Conservation (phyloP, 2,888 invertebrate species). For the Lithosia quadra region DNA sequence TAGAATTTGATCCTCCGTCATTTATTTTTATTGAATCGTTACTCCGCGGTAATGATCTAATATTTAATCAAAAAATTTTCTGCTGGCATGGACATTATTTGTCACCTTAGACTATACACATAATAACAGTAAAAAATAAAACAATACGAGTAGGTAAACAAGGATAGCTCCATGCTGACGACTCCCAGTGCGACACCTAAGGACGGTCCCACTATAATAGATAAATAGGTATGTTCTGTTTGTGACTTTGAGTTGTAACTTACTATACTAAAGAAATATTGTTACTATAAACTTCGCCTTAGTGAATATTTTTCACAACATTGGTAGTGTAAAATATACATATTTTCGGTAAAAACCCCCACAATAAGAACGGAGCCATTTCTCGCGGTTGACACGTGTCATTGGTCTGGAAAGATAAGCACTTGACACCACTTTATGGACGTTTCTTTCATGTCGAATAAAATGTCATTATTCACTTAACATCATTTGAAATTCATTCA, state of each 20-base stretch:
- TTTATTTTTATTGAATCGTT: too few relatives aligned
- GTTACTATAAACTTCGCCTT: not conserved
- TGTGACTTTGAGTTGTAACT: not conserved
- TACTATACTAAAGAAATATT: too few relatives aligned
- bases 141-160: not conserved
- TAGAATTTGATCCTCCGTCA: too few relatives aligned
- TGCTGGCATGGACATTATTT: too few relatives aligned
- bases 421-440: slow-evolving; percentile 36
- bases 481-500: slow-evolving; percentile 14
- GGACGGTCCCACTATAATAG: not conserved
- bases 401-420: slow-evolving; percentile 50
- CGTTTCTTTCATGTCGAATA: slow-evolving; percentile 17
- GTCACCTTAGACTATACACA: not conserved
- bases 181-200: not conserved
- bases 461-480: slow-evolving; percentile 19
- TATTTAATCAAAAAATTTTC: too few relatives aligned
- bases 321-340: slow-evolving; percentile 8
- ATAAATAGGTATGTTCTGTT: not conserved
- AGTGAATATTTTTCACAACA: not conserved
- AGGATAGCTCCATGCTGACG: not conserved
- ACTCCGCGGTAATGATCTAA: too few relatives aligned
- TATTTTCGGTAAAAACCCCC: slow-evolving; percentile 7
- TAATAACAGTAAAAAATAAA: not conserved
- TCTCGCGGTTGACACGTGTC: slow-evolving; percentile 40
- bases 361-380: slow-evolving; percentile 35